Evolutionary conservation across 2,797 vertebrate genomes (phyloP).

Genomic region (Pangasius djambal): DNA sequence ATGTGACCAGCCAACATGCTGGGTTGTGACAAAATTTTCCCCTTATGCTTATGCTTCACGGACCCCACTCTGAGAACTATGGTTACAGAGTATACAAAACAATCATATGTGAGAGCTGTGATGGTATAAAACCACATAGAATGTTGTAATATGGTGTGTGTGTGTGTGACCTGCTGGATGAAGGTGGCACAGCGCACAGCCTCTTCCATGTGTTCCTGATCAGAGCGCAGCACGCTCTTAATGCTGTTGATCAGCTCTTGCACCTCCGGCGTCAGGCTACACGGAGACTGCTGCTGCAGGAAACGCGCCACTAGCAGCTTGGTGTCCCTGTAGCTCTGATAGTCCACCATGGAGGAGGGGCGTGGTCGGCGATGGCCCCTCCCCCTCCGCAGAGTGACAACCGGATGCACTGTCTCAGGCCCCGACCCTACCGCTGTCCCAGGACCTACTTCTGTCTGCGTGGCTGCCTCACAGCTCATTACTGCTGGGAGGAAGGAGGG

Average conservation of each 20-base stretch:
- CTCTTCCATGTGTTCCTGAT: slow-evolving; percentile 86
- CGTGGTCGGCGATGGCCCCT: slow-evolving; percentile 65
- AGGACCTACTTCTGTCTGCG: slow-evolving; percentile 71
- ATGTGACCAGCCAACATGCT: not conserved
- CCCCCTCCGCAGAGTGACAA: slow-evolving; percentile 66
- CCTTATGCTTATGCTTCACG: not conserved
- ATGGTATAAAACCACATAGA: not conserved
- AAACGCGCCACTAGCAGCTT: slow-evolving; percentile 78
- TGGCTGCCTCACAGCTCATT: slow-evolving; percentile 73
- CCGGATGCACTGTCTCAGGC: slow-evolving; percentile 47
- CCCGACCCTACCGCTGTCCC: slow-evolving; percentile 52
- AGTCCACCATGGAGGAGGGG: slow-evolving; percentile 81
- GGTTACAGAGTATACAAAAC: not conserved
- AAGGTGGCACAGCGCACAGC: slow-evolving; percentile 82
- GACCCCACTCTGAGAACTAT: too few relatives aligned
- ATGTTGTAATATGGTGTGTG: not conserved
- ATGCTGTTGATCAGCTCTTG: slow-evolving; percentile 83
- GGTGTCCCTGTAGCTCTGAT: slow-evolving; percentile 82
- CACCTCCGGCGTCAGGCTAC: slow-evolving; percentile 78
- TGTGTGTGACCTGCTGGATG: slow-evolving; percentile 79
- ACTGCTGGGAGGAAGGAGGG: slow-evolving; percentile 46
- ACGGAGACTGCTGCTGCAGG: slow-evolving; percentile 79
- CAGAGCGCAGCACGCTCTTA: slow-evolving; percentile 81
- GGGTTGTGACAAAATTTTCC: not conserved
- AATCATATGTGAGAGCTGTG: not conserved